phyloP scores from a whole-genome alignment of 2,888 invertebrate species.

The Sarcophaga caerulescens region DNA sequence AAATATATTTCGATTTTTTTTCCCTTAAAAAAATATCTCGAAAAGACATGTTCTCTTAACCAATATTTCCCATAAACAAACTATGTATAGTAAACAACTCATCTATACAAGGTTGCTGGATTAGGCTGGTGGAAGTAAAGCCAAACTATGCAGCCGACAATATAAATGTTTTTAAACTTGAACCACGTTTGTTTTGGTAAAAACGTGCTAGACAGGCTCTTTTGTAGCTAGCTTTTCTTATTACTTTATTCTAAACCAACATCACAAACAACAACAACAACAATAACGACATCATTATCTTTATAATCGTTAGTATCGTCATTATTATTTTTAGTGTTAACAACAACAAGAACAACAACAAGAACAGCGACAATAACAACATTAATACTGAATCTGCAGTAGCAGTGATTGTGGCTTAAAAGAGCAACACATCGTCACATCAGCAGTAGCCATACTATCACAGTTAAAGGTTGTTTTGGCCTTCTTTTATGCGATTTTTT shows the following conservation, averaged over 20 bases:
- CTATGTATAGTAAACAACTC: conserved; percentile 12
- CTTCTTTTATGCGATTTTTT: not conserved
- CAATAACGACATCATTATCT: conserved; percentile 28
- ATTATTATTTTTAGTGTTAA: conserved; percentile 42
- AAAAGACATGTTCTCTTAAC: not conserved
- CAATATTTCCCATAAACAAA: conserved; percentile 15
- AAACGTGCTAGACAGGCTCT: conserved; percentile 66
- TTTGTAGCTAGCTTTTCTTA: not conserved
- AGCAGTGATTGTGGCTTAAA: conserved; percentile 48
- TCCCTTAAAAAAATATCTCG: not conserved
- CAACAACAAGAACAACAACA: conserved; percentile 36
- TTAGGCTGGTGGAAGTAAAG: conserved; percentile 52
- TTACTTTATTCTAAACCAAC: conserved; percentile 7
- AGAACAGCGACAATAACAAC: not conserved
- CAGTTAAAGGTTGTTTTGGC: conserved; percentile 59
- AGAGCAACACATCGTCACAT: conserved; percentile 11
- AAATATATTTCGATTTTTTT: no score
- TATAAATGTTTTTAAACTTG: conserved; percentile 22
- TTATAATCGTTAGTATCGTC: conserved; percentile 35
- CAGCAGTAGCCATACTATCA: conserved; percentile 55
- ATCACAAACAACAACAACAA: conserved; percentile 33
- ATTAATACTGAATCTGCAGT: conserved; percentile 22
- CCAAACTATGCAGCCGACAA: not conserved
- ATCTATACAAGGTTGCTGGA: conserved; percentile 25
- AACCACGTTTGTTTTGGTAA: conserved; percentile 50